phyloP scores from a whole-genome alignment of 1,140 invertebrate species.

The Augochlora pura region DNA sequence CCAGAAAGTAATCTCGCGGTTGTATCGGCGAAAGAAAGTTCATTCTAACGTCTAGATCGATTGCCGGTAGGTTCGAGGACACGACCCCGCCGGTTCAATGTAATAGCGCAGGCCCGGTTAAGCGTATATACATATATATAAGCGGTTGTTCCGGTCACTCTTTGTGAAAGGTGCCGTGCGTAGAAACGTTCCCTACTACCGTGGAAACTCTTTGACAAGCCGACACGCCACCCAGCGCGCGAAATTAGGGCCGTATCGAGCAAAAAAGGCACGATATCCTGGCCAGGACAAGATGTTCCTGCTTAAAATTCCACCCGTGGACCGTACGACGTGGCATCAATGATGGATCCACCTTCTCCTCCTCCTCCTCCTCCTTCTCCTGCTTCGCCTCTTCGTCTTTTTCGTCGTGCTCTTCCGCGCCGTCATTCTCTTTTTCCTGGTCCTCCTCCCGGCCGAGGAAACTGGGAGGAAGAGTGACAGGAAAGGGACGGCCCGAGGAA shows the following conservation, averaged over 20 bases:
- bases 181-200: conserved; percentile 23
- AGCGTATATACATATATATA: background rate
- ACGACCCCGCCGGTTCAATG: conserved; percentile 28
- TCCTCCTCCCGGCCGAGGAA: conserved; percentile 46
- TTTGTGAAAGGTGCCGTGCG: conserved; percentile 36
- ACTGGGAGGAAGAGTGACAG: conserved; percentile 32
- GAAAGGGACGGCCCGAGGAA: conserved; percentile 19
- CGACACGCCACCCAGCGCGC: conserved; percentile 74
- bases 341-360: conserved; percentile 69
- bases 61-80: conserved; percentile 21
- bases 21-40: conserved; percentile 24
- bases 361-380: conserved; percentile 22
- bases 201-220: conserved; percentile 66
- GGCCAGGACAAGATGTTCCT: conserved; percentile 65
- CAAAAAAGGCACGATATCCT: conserved; percentile 68
- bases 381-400: conserved; percentile 27
- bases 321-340: conserved; percentile 70
- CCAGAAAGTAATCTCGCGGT: conserved; percentile 5
- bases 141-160: conserved; percentile 34
- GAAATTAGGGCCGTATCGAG: conserved; percentile 70
- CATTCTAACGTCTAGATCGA: conserved; percentile 16
- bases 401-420: conserved; percentile 24
- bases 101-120: background rate
- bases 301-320: conserved; percentile 73
- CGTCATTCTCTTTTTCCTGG: conserved; percentile 51